phyloP scores from a whole-genome alignment of 2,113 vertebrate species.

The Pterocles orientalis region DNA sequence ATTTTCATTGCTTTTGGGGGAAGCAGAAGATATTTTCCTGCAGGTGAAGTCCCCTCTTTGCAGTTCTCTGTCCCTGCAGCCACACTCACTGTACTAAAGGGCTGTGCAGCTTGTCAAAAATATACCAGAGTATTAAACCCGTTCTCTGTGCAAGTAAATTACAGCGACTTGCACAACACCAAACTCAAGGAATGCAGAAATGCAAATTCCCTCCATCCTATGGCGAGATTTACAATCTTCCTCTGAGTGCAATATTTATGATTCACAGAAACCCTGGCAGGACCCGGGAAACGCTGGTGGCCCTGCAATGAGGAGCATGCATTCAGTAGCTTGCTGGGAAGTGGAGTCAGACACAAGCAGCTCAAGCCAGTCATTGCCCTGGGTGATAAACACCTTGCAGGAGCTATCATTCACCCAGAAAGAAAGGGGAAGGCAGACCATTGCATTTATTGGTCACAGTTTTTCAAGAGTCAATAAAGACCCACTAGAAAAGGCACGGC shows the following conservation, averaged over 20 bases:
- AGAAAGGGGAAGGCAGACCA: slow-evolving; percentile 25
- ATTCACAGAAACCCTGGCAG: neutral
- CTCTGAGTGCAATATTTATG: slow-evolving; percentile 16
- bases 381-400: slow-evolving; percentile 24
- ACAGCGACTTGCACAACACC: neutral
- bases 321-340: slow-evolving; percentile 15
- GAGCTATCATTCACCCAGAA: slow-evolving; percentile 17
- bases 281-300: neutral
- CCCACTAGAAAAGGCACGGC: neutral
- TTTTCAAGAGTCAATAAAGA: slow-evolving; percentile 34
- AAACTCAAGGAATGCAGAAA: slow-evolving; percentile 15
- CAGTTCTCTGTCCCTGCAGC: neutral
- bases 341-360: neutral
- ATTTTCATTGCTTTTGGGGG: slow-evolving; percentile 12
- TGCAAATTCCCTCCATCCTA: neutral
- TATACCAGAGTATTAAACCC: neutral
- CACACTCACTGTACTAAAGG: neutral
- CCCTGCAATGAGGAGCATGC: neutral
- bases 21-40: slow-evolving; percentile 9
- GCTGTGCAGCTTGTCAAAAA: neutral
- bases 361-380: slow-evolving; percentile 10
- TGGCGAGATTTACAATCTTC: slow-evolving; percentile 8
- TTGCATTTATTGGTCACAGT: slow-evolving; percentile 55
- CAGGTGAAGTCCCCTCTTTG: neutral
- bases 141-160: slow-evolving; percentile 1